Percentiles rank a stretch among this genome's conserved stretches.
Conservation (phyloP, 2,113 vertebrate genomes). For the Jaculus jaculus region DNA sequence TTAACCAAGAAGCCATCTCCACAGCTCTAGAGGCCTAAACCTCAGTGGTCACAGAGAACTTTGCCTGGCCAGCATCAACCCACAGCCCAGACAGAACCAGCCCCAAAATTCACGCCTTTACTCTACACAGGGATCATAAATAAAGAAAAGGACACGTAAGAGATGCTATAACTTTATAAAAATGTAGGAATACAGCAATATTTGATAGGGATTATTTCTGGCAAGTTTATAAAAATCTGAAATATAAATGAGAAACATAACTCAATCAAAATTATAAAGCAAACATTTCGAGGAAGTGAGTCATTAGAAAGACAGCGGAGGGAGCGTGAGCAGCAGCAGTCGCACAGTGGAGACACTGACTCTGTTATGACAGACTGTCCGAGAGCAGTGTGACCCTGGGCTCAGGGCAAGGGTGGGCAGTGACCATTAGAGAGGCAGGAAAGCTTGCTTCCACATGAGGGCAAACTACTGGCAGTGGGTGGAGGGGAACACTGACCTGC, state of each 20-base stretch:
- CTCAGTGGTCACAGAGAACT: not conserved
- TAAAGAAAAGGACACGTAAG: constrained; percentile 56
- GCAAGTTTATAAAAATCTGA: constrained; percentile 72
- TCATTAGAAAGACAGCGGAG: constrained; percentile 41
- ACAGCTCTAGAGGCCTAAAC: not conserved
- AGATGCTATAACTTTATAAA: constrained; percentile 81
- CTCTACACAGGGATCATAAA: not conserved
- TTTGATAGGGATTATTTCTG: constrained; percentile 37
- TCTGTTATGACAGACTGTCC: not conserved
- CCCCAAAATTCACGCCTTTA: not conserved
- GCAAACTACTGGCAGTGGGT: not conserved
- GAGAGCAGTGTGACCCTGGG: not conserved
- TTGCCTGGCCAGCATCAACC: not conserved
- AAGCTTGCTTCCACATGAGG: not conserved
- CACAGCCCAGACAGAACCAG: not conserved
- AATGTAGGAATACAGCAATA: constrained; percentile 71
- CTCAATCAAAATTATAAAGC: constrained; percentile 64
- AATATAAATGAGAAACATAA: constrained; percentile 66
- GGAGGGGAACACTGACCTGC: not conserved
- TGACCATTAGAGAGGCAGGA: not conserved
- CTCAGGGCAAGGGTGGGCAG: not conserved
- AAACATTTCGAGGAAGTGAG: constrained; percentile 48
- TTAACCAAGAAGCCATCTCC: not conserved
- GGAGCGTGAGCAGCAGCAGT: constrained; percentile 42
- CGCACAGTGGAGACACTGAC: not conserved